Percentiles rank a stretch among this genome's conserved stretches.
These are phyloP conservation scores for Calliscelio sp. DNA, from an alignment of 2,888 invertebrate species.

Conservation along the genomic window DNA sequence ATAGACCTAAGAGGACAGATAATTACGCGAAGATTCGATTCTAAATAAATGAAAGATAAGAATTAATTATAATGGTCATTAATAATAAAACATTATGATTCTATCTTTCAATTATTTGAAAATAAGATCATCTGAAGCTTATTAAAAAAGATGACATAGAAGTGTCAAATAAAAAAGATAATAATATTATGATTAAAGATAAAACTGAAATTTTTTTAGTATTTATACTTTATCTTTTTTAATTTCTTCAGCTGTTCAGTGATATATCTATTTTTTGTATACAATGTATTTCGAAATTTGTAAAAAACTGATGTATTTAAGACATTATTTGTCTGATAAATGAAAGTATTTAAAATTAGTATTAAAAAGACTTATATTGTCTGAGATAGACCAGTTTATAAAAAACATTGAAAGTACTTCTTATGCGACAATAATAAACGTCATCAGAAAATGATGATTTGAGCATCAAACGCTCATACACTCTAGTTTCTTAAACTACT, in stretches of 20 bases:
- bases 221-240: not conserved
- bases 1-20: constrained; percentile 79
- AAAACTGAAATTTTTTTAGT: not conserved
- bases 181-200: not conserved
- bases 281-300: not conserved
- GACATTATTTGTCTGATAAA: too few relatives aligned
- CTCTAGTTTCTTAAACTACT: constrained; percentile 35
- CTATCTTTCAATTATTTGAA: constrained; percentile 43
- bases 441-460: constrained; percentile 19
- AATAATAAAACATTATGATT: constrained; percentile 14
- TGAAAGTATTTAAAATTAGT: too few relatives aligned
- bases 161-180: not conserved
- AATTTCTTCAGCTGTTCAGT: constrained; percentile 10
- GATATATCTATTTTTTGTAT: constrained; percentile 47
- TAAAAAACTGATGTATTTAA: too few relatives aligned
- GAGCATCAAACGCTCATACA: not conserved
- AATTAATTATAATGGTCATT: too few relatives aligned
- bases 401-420: constrained; percentile 2
- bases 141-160: too few relatives aligned
- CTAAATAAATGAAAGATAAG: constrained; percentile 57
- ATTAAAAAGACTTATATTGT: too few relatives aligned
- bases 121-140: too few relatives aligned
- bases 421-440: constrained; percentile 46
- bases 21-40: constrained; percentile 71
- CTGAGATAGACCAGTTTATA: too few relatives aligned